phyloP scores from a whole-genome alignment of 2,797 vertebrate genomes.

The Sarcoramphus papa region DNA sequence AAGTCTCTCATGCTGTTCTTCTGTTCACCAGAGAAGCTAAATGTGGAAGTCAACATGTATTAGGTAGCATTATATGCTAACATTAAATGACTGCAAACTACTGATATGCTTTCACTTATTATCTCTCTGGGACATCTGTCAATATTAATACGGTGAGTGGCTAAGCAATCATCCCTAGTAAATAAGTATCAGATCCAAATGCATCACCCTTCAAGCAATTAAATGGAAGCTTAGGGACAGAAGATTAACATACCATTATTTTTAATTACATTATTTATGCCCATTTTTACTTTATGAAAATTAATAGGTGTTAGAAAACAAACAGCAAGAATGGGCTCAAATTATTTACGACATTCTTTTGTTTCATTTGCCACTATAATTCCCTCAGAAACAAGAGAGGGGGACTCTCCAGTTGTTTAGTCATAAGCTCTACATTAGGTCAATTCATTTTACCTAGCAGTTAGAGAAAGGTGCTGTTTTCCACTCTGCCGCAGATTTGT shows the following conservation, averaged over 20 bases:
- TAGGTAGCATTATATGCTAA: slow-evolving; percentile 31
- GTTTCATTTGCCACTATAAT: background rate
- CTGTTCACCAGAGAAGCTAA: background rate
- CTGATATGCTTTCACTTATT: slow-evolving; percentile 40
- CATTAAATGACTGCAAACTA: slow-evolving; percentile 28
- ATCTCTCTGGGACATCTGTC: slow-evolving; percentile 64
- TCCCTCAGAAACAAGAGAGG: background rate
- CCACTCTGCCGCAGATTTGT: background rate
- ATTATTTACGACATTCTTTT: background rate
- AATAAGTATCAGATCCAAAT: slow-evolving; percentile 55
- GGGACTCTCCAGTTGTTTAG: background rate
- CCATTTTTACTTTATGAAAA: slow-evolving; percentile 42
- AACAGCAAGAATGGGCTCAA: background rate
- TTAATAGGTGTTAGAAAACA: slow-evolving; percentile 2
- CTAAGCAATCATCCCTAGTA: slow-evolving; percentile 37
- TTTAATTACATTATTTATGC: slow-evolving; percentile 38
- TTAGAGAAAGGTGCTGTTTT: background rate
- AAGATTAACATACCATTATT: slow-evolving; percentile 58
- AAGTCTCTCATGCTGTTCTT: background rate
- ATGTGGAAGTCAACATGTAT: slow-evolving; percentile 11
- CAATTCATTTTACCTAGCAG: background rate
- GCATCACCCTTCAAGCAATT: slow-evolving; percentile 35
- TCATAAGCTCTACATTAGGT: background rate
- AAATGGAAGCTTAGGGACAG: slow-evolving; percentile 4
- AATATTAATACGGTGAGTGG: slow-evolving; percentile 64